Evolutionary conservation across 2,888 invertebrate species (phyloP).

Genomic region (Pseudeuparius sepicola): DNA sequence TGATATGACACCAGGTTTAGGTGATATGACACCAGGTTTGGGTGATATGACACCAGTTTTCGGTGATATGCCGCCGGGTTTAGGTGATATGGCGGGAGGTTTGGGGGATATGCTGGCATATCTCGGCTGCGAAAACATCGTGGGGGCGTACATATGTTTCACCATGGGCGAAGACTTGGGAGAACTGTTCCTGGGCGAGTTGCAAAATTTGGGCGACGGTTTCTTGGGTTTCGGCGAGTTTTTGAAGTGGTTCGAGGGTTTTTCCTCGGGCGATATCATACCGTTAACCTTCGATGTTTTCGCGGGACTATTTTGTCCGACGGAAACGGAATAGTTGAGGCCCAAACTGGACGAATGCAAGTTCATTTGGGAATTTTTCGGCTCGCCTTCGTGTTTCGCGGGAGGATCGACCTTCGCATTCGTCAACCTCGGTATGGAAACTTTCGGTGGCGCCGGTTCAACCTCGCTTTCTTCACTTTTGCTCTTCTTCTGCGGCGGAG

Average conservation of each 20-base stretch:
- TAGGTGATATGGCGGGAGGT: constrained; percentile 1
- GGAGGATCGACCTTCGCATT: constrained; percentile 1
- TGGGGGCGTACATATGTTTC: constrained; percentile 28
- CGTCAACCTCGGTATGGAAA: constrained; percentile 27
- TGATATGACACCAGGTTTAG: constrained; percentile 6
- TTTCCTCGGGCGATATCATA: constrained; percentile 16
- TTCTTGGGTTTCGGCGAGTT: constrained; percentile 18
- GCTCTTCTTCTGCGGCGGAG: not conserved
- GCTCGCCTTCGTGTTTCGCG: not conserved
- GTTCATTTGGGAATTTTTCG: constrained; percentile 19
- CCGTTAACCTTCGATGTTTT: constrained; percentile 22
- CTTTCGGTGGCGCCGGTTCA: constrained; percentile 23
- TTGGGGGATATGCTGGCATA: constrained; percentile 8
- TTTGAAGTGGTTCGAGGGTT: constrained; percentile 4
- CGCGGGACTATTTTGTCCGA: constrained; percentile 23
- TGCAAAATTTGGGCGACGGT: constrained; percentile 16
- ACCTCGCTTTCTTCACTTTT: constrained; percentile 2
- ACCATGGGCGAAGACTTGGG: constrained; percentile 28
- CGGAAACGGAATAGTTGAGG: constrained; percentile 36
- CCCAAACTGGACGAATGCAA: constrained; percentile 35
- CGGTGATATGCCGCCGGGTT: not conserved
- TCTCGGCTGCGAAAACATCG: constrained; percentile 6
- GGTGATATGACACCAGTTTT: too few species aligned
- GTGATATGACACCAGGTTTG: constrained; percentile 10
- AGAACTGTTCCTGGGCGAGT: constrained; percentile 25